phyloP scores from a whole-genome alignment of 2,888 invertebrate species.

The Bembecia ichneumoniformis region DNA sequence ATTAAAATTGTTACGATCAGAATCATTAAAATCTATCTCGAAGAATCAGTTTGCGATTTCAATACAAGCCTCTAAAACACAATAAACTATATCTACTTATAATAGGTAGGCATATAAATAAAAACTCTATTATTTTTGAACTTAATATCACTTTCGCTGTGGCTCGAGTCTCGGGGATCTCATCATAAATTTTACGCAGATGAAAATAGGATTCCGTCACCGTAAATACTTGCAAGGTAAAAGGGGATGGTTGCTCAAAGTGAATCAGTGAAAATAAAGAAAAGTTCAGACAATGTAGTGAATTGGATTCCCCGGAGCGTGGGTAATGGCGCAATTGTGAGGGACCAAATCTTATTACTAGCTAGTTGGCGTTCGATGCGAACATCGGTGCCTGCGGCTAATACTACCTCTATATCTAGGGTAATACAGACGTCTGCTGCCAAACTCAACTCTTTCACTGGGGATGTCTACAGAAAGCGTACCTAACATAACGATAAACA shows the following conservation, averaged over 20 bases:
- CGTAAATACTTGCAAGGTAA: constrained; percentile 9
- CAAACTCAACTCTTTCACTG: neutral
- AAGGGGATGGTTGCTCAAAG: constrained; percentile 16
- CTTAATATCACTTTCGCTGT: neutral
- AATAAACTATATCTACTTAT: too few species aligned
- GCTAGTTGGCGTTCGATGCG: constrained; percentile 19
- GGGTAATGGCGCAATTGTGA: constrained; percentile 41
- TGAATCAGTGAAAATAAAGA: constrained; percentile 11
- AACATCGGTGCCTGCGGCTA: neutral
- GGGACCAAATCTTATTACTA: constrained; percentile 37
- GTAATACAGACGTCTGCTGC: neutral
- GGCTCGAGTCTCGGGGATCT: neutral
- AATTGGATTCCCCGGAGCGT: constrained; percentile 35
- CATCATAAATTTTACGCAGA: neutral
- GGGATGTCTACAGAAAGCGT: neutral
- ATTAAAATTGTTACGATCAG: too few species aligned
- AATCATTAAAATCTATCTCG: too few species aligned
- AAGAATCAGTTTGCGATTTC: too few species aligned
- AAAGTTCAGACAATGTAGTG: constrained; percentile 24
- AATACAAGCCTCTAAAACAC: too few species aligned
- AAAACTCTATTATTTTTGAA: neutral
- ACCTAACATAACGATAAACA: too few species aligned
- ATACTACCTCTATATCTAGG: neutral
- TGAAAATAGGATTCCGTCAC: too few species aligned
- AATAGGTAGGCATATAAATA: too few species aligned